Evolutionary conservation across 64 coral and sea anemone genomes (phyloP).

Genomic region (Stichodactyla helianthus): DNA sequence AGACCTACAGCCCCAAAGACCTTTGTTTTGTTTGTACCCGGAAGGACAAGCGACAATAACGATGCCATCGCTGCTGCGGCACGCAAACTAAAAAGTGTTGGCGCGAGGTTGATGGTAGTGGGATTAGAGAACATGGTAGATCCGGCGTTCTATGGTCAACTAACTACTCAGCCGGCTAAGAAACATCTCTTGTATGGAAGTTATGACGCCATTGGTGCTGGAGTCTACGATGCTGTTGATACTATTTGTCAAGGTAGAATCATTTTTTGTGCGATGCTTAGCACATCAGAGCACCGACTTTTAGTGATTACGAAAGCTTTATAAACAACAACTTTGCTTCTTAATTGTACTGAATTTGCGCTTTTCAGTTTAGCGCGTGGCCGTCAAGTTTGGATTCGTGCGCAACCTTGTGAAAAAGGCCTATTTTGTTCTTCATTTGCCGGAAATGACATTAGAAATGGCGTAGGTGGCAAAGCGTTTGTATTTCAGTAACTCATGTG

Average conservation of each 20-base stretch:
- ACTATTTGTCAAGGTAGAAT: constrained; percentile 51
- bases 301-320: not conserved
- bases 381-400: no score
- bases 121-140: constrained; percentile 5
- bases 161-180: constrained; percentile 21
- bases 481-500: no score
- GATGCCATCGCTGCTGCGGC: constrained; percentile 24
- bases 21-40: constrained; percentile 51
- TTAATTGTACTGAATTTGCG: no score
- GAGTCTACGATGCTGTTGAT: constrained; percentile 32
- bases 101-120: constrained; percentile 23
- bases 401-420: no score
- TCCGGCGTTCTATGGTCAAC: constrained; percentile 3
- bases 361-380: no score
- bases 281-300: no score
- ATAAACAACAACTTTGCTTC: no score
- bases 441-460: no score
- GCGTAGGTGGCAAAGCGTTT: no score
- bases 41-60: not conserved
- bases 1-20: constrained; percentile 37
- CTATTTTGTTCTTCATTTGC: no score
- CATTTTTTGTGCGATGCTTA: not conserved
- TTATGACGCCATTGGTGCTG: constrained; percentile 7
- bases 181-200: constrained; percentile 21
- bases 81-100: constrained; percentile 38